Percentiles rank a stretch among this genome's conserved stretches.
Evolutionary conservation across 2,797 vertebrate species (phyloP).

Genomic region (Acrossocheilus fasciatus): DNA sequence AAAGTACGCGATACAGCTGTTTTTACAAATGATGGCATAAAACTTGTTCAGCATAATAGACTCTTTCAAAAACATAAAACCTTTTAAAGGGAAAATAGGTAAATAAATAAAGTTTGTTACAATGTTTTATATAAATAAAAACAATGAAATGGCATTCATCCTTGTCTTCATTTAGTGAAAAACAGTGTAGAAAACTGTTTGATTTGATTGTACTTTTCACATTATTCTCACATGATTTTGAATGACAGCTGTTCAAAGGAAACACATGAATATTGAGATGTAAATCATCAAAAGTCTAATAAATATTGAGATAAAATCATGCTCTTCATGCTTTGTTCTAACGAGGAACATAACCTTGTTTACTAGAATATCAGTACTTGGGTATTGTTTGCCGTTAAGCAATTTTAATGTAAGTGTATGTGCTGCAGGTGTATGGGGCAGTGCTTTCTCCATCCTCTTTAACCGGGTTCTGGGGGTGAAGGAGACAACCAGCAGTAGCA

Average conservation of each 20-base stretch:
- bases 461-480: conserved; percentile 96
- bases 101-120: background rate
- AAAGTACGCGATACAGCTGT: background rate
- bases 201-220: background rate
- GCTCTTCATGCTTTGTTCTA: background rate
- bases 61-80: background rate
- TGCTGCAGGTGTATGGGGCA: conserved; percentile 93
- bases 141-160: background rate
- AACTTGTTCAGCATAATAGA: background rate
- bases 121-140: background rate
- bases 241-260: background rate
- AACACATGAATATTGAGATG: background rate
- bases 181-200: background rate
- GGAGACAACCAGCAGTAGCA: conserved; percentile 81
- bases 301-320: background rate
- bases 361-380: background rate
- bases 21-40: background rate
- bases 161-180: background rate
- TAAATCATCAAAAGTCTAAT: too few relatives aligned
- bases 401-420: conserved; percentile 10
- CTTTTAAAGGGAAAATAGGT: background rate
- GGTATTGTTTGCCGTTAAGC: conserved; percentile 2
- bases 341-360: background rate
- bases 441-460: conserved; percentile 98
- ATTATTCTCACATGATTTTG: background rate